Base-by-base conservation (phyloP, 2,113 vertebrate genomes). In the Oryzias celebensis region DNA sequence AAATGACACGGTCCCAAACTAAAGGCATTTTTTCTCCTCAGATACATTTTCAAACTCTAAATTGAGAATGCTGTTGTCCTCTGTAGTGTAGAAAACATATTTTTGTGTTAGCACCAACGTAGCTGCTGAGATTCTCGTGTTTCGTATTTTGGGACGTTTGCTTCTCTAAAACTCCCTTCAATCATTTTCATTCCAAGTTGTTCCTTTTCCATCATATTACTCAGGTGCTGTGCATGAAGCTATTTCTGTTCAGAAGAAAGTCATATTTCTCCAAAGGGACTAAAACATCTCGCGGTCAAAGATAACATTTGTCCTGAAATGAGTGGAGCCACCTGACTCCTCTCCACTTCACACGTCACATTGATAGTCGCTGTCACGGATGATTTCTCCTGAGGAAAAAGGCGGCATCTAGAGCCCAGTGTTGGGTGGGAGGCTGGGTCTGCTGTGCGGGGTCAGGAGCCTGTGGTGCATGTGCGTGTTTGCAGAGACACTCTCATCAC, bases 341-440 rank as follows among this genome's bases (percentile, higher is more conserved):
- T 56, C n/a, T 47, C 24, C 43, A 62, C 60, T 78, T 63, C 73
- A 43, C 70, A 68, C 76, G 72, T 68, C 28, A 64, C 80, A 81
- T 81, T 75, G 71, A 72, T 56, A 65, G 57, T 65, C 71, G 67
- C 59, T 59, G 68, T 84, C 81, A 75, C 3, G n/a, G 74, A 64
- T 48, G 77, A 82, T 76, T 81, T 72, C 60, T 68, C 52, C 63
- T 65, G 66, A 74, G 58, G 52, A 47, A 56, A 54, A 55, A 62
- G 46, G 18, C 47, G n/a, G 22, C 7, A 45, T 16, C 28, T 53
- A 24, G 24, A 43, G 55, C 28, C 58, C 43, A 36, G n/a, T 55
- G 55, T 52, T 24, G 58, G 36, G 45, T 46, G 14, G 5, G 24
- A n/a, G 51, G 46, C 6, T 44, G 58, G 20, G 12, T 57, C 16